Conservation (phyloP, 2,888 invertebrate species). For the Rosalia funebris region DNA sequence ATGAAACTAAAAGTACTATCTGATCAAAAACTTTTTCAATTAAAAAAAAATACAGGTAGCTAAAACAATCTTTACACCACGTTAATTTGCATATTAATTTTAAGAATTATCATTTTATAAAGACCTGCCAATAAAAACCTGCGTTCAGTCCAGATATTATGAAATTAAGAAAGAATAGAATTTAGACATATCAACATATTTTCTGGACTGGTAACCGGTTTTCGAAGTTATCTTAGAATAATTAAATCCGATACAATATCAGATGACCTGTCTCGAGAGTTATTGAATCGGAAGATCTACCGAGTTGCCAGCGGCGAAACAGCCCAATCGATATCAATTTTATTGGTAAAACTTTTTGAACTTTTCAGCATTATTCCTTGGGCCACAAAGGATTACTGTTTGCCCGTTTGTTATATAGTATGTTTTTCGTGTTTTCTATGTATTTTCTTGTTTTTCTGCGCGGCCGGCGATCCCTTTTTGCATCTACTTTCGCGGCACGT, state of each 20-base stretch:
- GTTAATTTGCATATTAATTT: too few species aligned
- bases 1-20: too few species aligned
- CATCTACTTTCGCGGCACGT: constrained; percentile 50
- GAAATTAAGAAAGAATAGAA: too few species aligned
- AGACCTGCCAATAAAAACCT: too few species aligned
- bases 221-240: constrained; percentile 7
- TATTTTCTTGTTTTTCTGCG: constrained; percentile 44
- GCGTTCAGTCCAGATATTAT: too few species aligned
- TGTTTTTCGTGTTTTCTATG: constrained; percentile 33
- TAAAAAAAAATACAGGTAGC: too few species aligned
- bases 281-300: constrained; percentile 23
- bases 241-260: constrained; percentile 21
- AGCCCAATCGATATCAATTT: constrained; percentile 44
- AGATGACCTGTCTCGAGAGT: constrained; percentile 17
- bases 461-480: constrained; percentile 41
- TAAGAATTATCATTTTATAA: too few species aligned
- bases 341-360: constrained; percentile 46
- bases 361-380: constrained; percentile 41
- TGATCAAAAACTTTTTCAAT: too few species aligned
- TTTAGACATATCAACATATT: too few species aligned
- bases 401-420: constrained; percentile 43
- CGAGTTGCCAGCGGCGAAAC: constrained; percentile 13
- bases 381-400: constrained; percentile 42
- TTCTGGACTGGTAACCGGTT: not conserved
- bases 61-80: too few species aligned